Base-by-base conservation (phyloP, 1,140 invertebrate genomes). In the Drosophila nebulosa region DNA sequence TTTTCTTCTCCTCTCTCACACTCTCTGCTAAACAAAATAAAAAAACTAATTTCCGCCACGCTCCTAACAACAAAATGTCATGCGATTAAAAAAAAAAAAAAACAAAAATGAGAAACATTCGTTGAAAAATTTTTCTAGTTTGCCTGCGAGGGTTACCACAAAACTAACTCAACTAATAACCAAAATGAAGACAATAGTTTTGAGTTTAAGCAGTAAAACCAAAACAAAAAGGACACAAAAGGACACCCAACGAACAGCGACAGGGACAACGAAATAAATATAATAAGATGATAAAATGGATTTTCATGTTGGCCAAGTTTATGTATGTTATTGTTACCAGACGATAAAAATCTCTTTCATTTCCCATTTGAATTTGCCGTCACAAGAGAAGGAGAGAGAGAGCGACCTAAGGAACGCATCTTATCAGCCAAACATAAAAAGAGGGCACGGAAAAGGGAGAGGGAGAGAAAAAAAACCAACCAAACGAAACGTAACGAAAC, bases 321-420 rank as follows among this genome's bases (percentile, higher is more conserved):
- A 75, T 75, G 79, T 66, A 52, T 75, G n/a, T 51, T 32, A 22
- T 50, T 55, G 72, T 65, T 46, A 55, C 52, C 42, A 51, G 35
- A 51, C 76, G 80, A 84, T 84, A 85, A 85, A 84, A 85, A 85
- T 85, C 80, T 85, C 63, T 78, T 77, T 85, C 73, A 85, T 85
- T 85, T 85, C 80, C 80, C 80, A 85, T 85, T 85, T 85, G 80
- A 85, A 85, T 85, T 85, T 85, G 77, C 60, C 30, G 57, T 32
- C 68, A 65, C 66, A 73, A 69, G 76, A 30, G 27, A 30, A 9
- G 7, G n/a, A 21, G 26, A 63, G 55, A 50, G 12, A 35, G 12
- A 12, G 1, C 30, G 61, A 39, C 42, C 3, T 1, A 32, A 32
- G 10, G 10, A 46, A 46, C 66, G 56, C 59, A 66, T 80, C 78